Percentiles rank a stretch among this genome's conserved stretches.
Conservation (phyloP, 2,797 vertebrate genomes). For the Syndactyla subalaris region DNA sequence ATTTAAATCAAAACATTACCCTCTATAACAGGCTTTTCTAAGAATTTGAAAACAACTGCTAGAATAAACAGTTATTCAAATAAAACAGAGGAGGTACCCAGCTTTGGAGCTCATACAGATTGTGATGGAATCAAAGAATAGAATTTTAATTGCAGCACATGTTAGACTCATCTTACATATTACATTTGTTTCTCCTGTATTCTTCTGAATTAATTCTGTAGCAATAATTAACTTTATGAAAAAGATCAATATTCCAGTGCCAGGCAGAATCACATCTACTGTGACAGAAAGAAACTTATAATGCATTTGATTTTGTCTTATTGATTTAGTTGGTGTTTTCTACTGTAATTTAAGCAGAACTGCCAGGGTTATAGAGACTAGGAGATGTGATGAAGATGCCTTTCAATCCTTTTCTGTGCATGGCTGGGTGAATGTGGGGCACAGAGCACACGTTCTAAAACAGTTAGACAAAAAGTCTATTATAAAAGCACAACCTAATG, state of each 20-base stretch:
- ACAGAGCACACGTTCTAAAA: slow-evolving; percentile 1
- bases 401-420: slow-evolving; percentile 17
- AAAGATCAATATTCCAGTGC: background rate
- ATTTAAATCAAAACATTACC: background rate
- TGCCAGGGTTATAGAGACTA: background rate
- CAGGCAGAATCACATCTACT: background rate
- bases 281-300: background rate
- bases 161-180: background rate
- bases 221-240: background rate
- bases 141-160: background rate
- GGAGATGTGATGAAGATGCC: slow-evolving; percentile 1
- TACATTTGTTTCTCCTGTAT: background rate
- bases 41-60: background rate
- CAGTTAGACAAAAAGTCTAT: background rate
- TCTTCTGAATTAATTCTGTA: background rate
- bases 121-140: background rate
- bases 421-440: background rate
- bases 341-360: slow-evolving; percentile 32
- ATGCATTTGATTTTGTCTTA: background rate
- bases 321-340: slow-evolving; percentile 4
- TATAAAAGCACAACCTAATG: background rate
- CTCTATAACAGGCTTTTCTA: background rate
- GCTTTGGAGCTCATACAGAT: background rate
- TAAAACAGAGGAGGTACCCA: background rate
- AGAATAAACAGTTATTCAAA: background rate